phyloP scores from a whole-genome alignment of 2,797 vertebrate species.

The Pagetopsis macropterus region DNA sequence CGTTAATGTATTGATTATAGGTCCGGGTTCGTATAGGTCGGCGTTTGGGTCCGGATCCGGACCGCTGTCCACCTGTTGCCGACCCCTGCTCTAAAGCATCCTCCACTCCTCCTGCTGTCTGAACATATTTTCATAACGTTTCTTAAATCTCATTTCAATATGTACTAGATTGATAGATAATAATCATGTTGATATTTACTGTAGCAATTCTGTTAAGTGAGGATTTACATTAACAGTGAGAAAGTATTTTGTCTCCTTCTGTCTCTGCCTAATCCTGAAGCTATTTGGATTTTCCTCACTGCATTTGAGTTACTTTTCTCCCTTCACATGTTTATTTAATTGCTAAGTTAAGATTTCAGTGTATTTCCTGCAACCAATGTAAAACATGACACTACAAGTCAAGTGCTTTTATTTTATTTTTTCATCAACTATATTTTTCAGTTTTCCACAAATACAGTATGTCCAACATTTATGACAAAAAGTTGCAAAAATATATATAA shows the following conservation, averaged over 20 bases:
- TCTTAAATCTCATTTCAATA: background rate
- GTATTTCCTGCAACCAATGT: background rate
- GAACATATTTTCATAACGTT: background rate
- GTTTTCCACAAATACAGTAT: too few relatives aligned
- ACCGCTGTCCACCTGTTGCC: too few relatives aligned
- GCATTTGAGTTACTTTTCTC: background rate
- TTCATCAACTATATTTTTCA: background rate
- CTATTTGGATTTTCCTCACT: background rate
- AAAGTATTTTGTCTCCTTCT: background rate
- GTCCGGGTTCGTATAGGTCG: too few relatives aligned
- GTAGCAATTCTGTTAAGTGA: background rate
- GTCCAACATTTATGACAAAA: too few relatives aligned
- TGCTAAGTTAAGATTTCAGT: background rate
- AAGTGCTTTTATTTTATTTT: background rate
- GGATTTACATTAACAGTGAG: background rate
- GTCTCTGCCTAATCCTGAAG: background rate
- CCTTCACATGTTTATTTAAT: constrained; percentile 14
- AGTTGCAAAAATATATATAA: too few relatives aligned
- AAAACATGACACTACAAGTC: background rate
- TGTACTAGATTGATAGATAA: background rate
- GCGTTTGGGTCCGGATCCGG: too few relatives aligned
- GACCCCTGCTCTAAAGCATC: constrained; percentile 1
- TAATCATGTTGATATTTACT: background rate
- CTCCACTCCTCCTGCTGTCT: constrained; percentile 15
- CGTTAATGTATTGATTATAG: too few relatives aligned